Percentiles rank a stretch among this genome's conserved stretches.
These are phyloP conservation scores for Antheraea yamamai DNA, from an alignment of 2,888 invertebrate genomes.

Conservation along the genomic window DNA sequence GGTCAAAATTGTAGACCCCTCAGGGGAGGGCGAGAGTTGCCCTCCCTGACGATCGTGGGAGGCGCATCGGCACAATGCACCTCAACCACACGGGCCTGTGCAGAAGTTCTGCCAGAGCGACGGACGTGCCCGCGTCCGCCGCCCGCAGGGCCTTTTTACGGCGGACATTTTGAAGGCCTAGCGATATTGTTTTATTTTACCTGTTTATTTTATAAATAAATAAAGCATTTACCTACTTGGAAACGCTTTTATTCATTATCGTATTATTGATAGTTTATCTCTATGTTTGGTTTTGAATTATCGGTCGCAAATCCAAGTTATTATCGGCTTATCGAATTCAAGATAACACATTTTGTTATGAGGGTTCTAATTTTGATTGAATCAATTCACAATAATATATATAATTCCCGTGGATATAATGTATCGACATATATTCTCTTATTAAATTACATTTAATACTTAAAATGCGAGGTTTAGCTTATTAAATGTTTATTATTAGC, in stretches of 20 bases:
- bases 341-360: constrained; percentile 25
- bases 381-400: constrained; percentile 15
- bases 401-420: neutral
- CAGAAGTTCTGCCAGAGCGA: no score
- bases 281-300: constrained; percentile 32
- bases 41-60: no score
- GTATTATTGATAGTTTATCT: neutral
- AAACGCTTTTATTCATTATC: constrained; percentile 10
- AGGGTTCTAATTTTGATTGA: constrained; percentile 18
- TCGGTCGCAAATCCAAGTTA: constrained; percentile 36
- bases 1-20: no score
- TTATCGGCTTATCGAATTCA: constrained; percentile 37
- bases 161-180: neutral
- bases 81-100: no score
- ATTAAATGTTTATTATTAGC: no score
- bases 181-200: neutral
- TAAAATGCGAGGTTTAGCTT: no score
- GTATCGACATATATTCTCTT: neutral
- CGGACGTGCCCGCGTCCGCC: no score
- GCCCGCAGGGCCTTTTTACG: no score
- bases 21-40: no score
- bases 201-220: neutral
- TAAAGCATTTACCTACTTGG: neutral
- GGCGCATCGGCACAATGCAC: no score
- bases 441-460: neutral